phyloP scores from a whole-genome alignment of 2,888 invertebrate species.

The Acanthacorydalis orientalis region DNA sequence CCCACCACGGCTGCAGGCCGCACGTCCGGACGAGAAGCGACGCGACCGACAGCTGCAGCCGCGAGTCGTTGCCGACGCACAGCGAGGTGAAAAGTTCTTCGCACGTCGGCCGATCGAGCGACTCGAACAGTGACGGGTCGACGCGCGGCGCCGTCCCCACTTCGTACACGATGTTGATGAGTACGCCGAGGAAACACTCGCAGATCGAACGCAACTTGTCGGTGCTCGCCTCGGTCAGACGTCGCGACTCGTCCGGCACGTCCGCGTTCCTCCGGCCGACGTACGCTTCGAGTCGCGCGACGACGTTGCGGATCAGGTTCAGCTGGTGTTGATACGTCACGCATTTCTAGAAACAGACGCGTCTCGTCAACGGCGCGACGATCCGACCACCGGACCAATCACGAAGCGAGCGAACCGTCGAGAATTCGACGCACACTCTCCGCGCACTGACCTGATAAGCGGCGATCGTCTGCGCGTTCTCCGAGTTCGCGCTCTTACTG shows the following conservation, averaged over 20 bases:
- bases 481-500: constrained; percentile 17
- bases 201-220: constrained; percentile 72
- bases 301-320: constrained; percentile 63
- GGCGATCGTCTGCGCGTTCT: constrained; percentile 31
- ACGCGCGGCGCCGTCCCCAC: constrained; percentile 18
- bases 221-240: constrained; percentile 43
- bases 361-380: no score
- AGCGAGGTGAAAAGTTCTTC: constrained; percentile 52
- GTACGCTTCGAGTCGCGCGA: constrained; percentile 52
- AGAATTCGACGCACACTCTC: background rate
- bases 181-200: constrained; percentile 65
- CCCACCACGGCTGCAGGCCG: constrained; percentile 64
- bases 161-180: constrained; percentile 34
- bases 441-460: constrained; percentile 31
- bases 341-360: constrained; percentile 55
- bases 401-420: no score
- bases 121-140: constrained; percentile 19
- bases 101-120: constrained; percentile 29
- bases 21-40: constrained; percentile 60
- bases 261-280: constrained; percentile 15
- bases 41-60: constrained; percentile 61
- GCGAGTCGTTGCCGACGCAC: constrained; percentile 61
- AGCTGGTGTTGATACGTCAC: constrained; percentile 77
- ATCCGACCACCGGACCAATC: no score
- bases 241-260: constrained; percentile 5